Evolutionary conservation across 2,888 invertebrate genomes (phyloP).

Genomic region (Drosophila pseudotakahashii): DNA sequence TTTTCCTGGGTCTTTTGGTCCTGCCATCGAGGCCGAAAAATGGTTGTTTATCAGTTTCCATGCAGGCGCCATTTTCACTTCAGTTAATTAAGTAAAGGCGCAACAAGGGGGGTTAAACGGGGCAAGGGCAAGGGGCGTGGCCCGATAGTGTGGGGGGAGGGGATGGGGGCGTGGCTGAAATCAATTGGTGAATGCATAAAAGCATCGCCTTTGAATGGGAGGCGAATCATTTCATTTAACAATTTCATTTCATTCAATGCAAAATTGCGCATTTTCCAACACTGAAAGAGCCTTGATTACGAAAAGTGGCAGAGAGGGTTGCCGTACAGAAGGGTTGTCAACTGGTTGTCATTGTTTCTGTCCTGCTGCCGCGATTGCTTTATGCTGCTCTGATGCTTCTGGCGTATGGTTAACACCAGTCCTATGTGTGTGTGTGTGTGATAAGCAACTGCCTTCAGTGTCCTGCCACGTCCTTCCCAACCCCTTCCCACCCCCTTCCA

Average conservation of each 20-base stretch:
- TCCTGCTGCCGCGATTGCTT: slow-evolving; percentile 46
- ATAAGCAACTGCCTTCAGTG: slow-evolving; percentile 68
- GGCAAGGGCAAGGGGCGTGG: slow-evolving; percentile 1
- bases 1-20: slow-evolving; percentile 9
- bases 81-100: slow-evolving; percentile 77
- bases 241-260: slow-evolving; percentile 72
- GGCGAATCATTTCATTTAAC: slow-evolving; percentile 75
- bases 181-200: slow-evolving; percentile 62
- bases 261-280: slow-evolving; percentile 70
- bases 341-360: slow-evolving; percentile 74
- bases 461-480: slow-evolving; percentile 50
- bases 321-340: slow-evolving; percentile 54
- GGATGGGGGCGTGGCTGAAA: slow-evolving; percentile 42
- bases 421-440: slow-evolving; percentile 36
- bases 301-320: not conserved
- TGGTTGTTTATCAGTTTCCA: slow-evolving; percentile 68
- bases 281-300: slow-evolving; percentile 69
- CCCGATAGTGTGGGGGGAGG: slow-evolving; percentile 13
- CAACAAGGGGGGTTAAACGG: slow-evolving; percentile 1
- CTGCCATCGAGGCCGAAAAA: slow-evolving; percentile 35
- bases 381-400: slow-evolving; percentile 39
- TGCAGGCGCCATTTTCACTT: slow-evolving; percentile 77
- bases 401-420: slow-evolving; percentile 38
- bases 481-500: not conserved
- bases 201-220: slow-evolving; percentile 24